These are phyloP conservation scores for Lepus townsendii DNA, from an alignment of 2,797 vertebrate species.

Conservation along the genomic window DNA sequence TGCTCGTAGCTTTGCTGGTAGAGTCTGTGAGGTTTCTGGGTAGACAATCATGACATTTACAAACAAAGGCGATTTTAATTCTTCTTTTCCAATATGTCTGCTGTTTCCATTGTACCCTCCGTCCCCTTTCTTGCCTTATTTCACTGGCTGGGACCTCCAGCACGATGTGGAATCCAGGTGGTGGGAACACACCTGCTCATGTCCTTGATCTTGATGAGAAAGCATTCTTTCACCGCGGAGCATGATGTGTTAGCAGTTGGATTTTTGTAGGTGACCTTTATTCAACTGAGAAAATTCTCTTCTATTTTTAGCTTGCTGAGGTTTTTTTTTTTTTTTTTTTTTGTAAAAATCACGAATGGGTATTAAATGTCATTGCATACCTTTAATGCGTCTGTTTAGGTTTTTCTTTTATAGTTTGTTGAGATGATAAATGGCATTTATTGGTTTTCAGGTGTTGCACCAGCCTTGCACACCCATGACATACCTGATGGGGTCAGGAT, in stretches of 20 bases:
- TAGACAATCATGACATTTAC: not conserved
- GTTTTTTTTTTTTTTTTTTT: too few species aligned
- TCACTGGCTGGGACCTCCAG: not conserved
- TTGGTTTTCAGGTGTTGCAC: not conserved
- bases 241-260: too few species aligned
- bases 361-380: too few species aligned
- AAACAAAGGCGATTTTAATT: not conserved
- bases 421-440: not conserved
- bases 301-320: too few species aligned
- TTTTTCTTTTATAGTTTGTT: not conserved
- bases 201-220: too few species aligned
- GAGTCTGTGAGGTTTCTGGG: not conserved
- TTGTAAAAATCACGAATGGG: too few species aligned
- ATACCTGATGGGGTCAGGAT: not conserved
- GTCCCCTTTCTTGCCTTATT: not conserved
- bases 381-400: too few species aligned
- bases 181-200: too few species aligned
- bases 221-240: too few species aligned
- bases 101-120: not conserved
- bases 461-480: not conserved
- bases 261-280: too few species aligned
- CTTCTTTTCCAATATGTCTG: not conserved
- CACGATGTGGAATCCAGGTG: too few species aligned
- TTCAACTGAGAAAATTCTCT: too few species aligned
- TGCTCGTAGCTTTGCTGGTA: not conserved